Evolutionary conservation across 2,888 invertebrate species (phyloP).

Genomic region (Drosophila nr. perissopoda): DNA sequence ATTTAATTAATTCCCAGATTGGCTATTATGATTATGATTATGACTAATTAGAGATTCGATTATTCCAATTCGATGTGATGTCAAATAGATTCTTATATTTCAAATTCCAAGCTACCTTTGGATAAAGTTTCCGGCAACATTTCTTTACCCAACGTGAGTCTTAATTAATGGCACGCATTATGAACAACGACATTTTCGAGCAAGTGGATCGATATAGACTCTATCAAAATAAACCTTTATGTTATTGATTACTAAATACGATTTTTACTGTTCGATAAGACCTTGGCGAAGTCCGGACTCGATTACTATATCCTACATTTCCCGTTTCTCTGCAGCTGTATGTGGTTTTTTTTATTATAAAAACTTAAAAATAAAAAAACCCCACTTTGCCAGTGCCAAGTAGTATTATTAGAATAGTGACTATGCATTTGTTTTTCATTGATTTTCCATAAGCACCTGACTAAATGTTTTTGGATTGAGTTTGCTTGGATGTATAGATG

Average conservation of each 20-base stretch:
- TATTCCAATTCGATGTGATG: not conserved
- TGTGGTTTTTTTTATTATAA: not conserved
- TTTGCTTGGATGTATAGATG: not conserved
- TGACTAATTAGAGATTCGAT: not conserved
- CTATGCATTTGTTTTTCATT: not conserved
- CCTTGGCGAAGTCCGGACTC: not conserved
- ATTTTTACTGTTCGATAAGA: not conserved
- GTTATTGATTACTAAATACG: not conserved
- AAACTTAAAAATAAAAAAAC: not conserved
- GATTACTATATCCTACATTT: not conserved
- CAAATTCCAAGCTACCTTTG: not conserved
- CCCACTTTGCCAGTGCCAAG: not conserved
- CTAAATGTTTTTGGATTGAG: not conserved
- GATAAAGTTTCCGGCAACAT: not conserved
- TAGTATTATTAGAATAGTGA: not conserved
- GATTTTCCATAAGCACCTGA: not conserved
- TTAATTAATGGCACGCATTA: not conserved
- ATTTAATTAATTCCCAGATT: not conserved
- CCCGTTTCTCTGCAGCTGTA: not conserved
- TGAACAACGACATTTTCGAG: not conserved
- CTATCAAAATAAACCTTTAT: not conserved
- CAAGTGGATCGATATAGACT: not conserved
- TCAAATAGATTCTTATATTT: not conserved
- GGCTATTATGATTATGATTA: not conserved
- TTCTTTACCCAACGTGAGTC: not conserved